Conservation (phyloP, 2,113 vertebrate genomes). For the Halichoerus grypus region DNA sequence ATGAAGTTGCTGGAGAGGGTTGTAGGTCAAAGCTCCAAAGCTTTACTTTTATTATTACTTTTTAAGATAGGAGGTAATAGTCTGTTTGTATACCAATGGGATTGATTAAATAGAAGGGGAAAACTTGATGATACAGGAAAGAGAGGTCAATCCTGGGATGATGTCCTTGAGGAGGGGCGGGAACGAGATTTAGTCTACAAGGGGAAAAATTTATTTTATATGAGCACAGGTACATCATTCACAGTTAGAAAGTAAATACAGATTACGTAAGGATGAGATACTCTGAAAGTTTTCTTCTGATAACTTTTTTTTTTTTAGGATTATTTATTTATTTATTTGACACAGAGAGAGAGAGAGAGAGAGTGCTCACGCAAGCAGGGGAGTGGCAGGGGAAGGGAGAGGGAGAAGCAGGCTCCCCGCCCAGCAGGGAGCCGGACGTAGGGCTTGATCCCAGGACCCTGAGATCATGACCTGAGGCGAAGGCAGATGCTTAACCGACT, state of each 20-base stretch:
- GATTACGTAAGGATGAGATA: neutral
- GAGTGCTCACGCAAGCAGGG: too few species aligned
- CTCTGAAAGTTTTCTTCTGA: neutral
- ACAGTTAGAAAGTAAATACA: neutral
- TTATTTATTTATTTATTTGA: too few species aligned
- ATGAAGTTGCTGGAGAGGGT: neutral
- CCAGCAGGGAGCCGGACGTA: too few species aligned
- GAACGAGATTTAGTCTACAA: neutral
- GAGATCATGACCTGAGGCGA: too few species aligned
- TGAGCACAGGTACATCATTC: neutral
- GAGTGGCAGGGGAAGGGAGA: too few species aligned
- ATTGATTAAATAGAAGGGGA: neutral
- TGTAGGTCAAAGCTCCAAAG: neutral
- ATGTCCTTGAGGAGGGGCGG: neutral
- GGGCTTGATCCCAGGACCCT: too few species aligned
- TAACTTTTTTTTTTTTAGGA: neutral
- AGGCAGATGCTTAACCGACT: too few species aligned
- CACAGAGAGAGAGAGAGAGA: too few species aligned
- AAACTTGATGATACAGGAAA: neutral
- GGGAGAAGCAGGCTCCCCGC: too few species aligned
- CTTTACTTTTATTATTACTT: neutral
- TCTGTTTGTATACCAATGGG: neutral
- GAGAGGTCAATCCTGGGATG: neutral
- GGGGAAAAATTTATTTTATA: neutral
- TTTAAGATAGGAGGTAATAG: constrained; percentile 10